Percentiles rank a stretch among this genome's conserved stretches.
These are phyloP conservation scores for Amphipoea lucens DNA, from an alignment of 2,888 invertebrate genomes.

Conservation along the genomic window DNA sequence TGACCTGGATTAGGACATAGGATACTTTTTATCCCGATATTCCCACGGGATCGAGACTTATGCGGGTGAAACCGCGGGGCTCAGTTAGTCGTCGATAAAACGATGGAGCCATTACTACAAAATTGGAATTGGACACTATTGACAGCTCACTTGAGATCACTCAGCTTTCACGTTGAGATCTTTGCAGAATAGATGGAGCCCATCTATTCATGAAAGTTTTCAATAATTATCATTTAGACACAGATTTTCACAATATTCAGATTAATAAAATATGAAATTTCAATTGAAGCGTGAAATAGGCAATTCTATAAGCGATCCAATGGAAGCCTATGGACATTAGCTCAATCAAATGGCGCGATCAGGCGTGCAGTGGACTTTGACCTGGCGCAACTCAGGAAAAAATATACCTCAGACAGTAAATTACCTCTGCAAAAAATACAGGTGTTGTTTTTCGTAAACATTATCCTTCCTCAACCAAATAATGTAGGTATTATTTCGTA, in stretches of 20 bases:
- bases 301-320: conserved; percentile 69
- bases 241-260: conserved; percentile 26
- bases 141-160: not conserved
- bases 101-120: too few relatives aligned
- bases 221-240: conserved; percentile 26
- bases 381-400: conserved; percentile 45
- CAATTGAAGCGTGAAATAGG: conserved; percentile 75
- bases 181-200: not conserved
- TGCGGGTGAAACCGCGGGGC: too few relatives aligned
- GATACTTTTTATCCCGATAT: too few relatives aligned
- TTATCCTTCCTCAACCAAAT: conserved; percentile 32
- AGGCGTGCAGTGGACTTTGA: conserved; percentile 66
- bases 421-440: conserved; percentile 42
- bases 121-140: not conserved
- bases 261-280: conserved; percentile 68
- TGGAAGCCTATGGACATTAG: conserved; percentile 66
- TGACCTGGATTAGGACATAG: too few relatives aligned
- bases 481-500: conserved; percentile 21
- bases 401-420: conserved; percentile 36
- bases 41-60: too few relatives aligned
- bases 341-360: conserved; percentile 70
- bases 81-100: too few relatives aligned
- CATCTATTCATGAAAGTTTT: not conserved
- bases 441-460: conserved; percentile 45
- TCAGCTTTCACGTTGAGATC: not conserved